phyloP scores from a whole-genome alignment of 2,113 vertebrate species.

The Saguinus imperator region DNA sequence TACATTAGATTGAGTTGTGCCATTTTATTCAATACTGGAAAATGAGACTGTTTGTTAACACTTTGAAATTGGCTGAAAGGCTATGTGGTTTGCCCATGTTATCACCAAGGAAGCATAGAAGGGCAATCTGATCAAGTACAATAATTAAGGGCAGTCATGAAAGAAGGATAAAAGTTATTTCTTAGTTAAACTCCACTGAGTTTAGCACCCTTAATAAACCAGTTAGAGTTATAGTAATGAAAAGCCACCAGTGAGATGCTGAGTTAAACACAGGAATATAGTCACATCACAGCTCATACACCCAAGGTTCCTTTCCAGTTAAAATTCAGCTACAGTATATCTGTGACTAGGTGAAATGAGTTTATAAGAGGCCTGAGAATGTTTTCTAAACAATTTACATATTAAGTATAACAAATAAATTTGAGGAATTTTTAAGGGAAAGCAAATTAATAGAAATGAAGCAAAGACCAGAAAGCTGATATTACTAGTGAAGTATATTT shows the following conservation, averaged over 20 bases:
- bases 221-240: background rate
- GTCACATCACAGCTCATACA: background rate
- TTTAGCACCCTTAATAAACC: constrained; percentile 35
- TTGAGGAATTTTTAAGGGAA: constrained; percentile 27
- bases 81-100: background rate
- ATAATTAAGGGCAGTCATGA: background rate
- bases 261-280: background rate
- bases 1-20: background rate
- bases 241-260: background rate
- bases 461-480: background rate
- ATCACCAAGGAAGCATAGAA: background rate
- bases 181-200: background rate
- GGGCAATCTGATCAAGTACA: background rate
- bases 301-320: constrained; percentile 13
- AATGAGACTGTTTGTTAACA: background rate
- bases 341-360: background rate
- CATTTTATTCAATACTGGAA: background rate
- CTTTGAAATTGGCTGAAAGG: constrained; percentile 37
- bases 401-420: constrained; percentile 53
- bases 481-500: constrained; percentile 18
- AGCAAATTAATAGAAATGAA: constrained; percentile 52
- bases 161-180: constrained; percentile 45
- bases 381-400: constrained; percentile 37
- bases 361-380: background rate
- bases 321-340: background rate